Evolutionary conservation across 2,888 invertebrate genomes (phyloP), one percentile per base, ranked within the genome.

Genomic region (Athrips mouffetella): DNA sequence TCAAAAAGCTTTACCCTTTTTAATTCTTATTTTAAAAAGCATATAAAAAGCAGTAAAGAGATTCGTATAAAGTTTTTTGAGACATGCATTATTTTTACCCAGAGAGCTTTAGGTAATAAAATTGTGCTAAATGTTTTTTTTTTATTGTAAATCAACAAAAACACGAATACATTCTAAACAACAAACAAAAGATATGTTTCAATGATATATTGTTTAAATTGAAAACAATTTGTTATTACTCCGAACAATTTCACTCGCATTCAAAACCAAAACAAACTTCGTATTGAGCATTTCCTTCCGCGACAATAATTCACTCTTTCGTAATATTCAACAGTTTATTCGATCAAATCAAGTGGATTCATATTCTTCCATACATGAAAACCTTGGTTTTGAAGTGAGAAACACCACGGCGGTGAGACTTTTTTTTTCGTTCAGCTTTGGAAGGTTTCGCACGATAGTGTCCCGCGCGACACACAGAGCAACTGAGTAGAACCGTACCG

Each of bases 321-420:
- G 67, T 60, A 73, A 71, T 72, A 74, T 76, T 71, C 65, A 74
- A 75, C 75, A 74, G 67, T 75, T 77, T 73, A 56, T 35, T 56
- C 10, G 27, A 47, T 23, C 6, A 15, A 42, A 2, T 25, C 8
- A 5, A 29, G 18, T 18, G 20, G 2, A n/a, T 5, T 23, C 2
- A n/a, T 11, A 41, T 13, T 41, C 13, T 15, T 41, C 15, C 23
- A 42, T 10, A 29, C 29, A 25, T 47, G 35, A 25, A 39, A 42
- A 46, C 44, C 18, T 25, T 42, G 33, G 21, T 41, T 41, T 50
- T 49, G 48, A 29, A 48, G 16, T n/a, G 3, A 7, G n/a, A 10
- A 41, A 13, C 10, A 41, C 10, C 5, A 18, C 27, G 8, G 8
- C 2, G 15, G 33, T 16, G 15, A 16, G 33, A 5, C 4, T 23